Evolutionary conservation across 2,888 invertebrate species (phyloP), one percentile per base, ranked within the genome.

Genomic region (Lithosia quadra): DNA sequence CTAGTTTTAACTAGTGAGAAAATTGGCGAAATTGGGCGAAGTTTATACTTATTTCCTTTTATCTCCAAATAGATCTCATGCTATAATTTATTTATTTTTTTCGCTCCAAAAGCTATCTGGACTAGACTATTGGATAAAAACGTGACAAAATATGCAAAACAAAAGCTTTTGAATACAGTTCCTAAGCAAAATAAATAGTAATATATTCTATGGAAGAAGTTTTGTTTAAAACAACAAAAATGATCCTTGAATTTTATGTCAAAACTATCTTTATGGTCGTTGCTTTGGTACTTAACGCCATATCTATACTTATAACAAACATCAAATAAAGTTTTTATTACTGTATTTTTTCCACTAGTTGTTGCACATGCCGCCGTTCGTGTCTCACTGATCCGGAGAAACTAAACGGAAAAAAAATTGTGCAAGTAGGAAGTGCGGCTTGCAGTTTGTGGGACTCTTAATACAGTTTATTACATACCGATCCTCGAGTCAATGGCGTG

Each of bases 211-310:
- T 65, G 33, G 33, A 22, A 33, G 60, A 65, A 60, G 34, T 60
- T 59, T 65, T 53, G 8, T 43, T 49, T 49, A 49, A 60, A 53
- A 34, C 39, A 65, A 49, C 49, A 59, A 65, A 65, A 43, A 43
- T 24, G 59, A 39, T 21, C 59, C 65, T 65, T 53, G 49, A 60
- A 49, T 36, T 65, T 65, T 53, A 65, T 60, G 36, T 18, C 22
- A 24, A 18, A 65, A 59, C 57, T 59, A 60, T 22, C 24, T 56
- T 65, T 33, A 57, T 39, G 3, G 34, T 53, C 24, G n/a, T 33
- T 59, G 28, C 18, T 39, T 65, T 49, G n/a, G 34, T 60, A 60
- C 21, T 21, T 36, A 43, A 18, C 49, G 9, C 8, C 36, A 60
- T 36, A 9, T 60, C 18, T 15, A 39, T 22, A 7, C 36, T 24